Base-by-base conservation (phyloP, 2,888 invertebrate genomes). In the Hipparchia sbordonii region DNA sequence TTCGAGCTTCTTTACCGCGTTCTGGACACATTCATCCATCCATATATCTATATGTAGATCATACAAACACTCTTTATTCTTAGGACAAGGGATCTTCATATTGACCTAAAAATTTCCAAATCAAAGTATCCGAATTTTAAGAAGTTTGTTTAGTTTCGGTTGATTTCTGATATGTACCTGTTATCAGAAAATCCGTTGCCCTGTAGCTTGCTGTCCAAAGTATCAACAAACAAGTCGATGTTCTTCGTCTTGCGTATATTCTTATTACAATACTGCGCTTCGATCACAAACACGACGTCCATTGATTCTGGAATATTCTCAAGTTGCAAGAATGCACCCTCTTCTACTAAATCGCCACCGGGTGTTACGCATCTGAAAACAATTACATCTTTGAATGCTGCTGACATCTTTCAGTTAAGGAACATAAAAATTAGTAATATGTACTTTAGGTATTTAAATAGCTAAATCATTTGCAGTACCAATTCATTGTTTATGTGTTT, bases 221-320 rank as follows among this genome's bases (percentile, higher is more conserved):
- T 95, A 63, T 95, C 94, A 0, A 97, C 88, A 59, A 98, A 92
- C 5, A 95, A 89, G 81, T 96, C 96, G 68, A 97, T 95, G 79
- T 96, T 97, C 81, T 95, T 96, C 70, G 92, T 94, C 72, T 93
- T 94, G 56, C 95, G 94, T 1, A 97, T 86, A 78, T 96, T 95
- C 76, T 93, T 93, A 90, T 98, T 98, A 87, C 98, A 98, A 6
- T 94, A 91, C 79, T 97, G 97, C 1, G 98, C 97, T 84, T 99
- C 98, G 0, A 98, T 95, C 70, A 99, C 95, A 87, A 99, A 97
- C 70, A 98, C 97, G 0, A 98, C 94, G 88, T 99, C 99, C 2
- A 97, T 96, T 5, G 97, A 96, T 76, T 90, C 94, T 0, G 96
- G 96, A 6, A 96, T 92, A 54, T 94, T 95, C 63, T 95, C 91